phyloP scores from a whole-genome alignment of 2,113 vertebrate genomes.

The Hyaena hyaena region DNA sequence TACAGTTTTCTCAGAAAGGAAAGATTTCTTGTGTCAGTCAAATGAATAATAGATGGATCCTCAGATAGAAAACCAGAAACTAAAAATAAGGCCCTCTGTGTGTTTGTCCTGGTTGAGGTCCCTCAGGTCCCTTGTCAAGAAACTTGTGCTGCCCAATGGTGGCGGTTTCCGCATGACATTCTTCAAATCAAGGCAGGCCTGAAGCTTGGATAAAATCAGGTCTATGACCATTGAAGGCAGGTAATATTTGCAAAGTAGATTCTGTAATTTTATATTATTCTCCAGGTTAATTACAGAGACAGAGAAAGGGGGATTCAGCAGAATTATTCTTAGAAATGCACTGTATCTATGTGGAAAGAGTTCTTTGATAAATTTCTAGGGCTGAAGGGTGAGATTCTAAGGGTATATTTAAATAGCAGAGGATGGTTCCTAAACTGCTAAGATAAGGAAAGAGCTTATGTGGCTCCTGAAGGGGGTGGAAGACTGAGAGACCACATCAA shows the following conservation, averaged over 20 bases:
- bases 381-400: not conserved
- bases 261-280: constrained; percentile 21
- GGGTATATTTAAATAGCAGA: not conserved
- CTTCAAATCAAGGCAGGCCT: not conserved
- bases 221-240: not conserved
- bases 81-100: not conserved
- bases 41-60: not conserved
- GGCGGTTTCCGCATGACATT: not conserved
- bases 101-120: not conserved
- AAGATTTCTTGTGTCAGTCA: not conserved
- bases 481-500: not conserved
- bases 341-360: not conserved
- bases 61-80: not conserved
- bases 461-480: not conserved
- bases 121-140: not conserved
- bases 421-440: not conserved
- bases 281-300: not conserved
- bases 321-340: constrained; percentile 40
- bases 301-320: not conserved
- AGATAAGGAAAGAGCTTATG: not conserved
- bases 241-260: not conserved
- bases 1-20: not conserved
- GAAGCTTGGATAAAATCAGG: not conserved
- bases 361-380: constrained; percentile 17
- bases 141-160: not conserved